Conservation (phyloP, 2,113 vertebrate genomes). For the Dermatemys mawii region DNA sequence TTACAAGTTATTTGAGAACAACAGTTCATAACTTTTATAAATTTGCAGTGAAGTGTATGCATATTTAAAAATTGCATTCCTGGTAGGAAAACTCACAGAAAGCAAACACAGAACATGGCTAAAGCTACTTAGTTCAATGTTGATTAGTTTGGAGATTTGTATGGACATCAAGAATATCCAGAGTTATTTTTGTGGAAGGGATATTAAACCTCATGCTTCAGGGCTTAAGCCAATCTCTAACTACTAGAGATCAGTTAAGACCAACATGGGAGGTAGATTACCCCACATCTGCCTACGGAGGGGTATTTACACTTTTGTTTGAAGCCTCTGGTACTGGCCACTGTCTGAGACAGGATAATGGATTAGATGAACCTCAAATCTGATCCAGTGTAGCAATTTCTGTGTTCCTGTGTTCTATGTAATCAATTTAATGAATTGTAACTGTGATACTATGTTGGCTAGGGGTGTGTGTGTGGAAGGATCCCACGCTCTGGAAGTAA, state of each 20-base stretch:
- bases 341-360: no score
- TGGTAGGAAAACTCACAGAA: neutral
- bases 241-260: no score
- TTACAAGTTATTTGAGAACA: neutral
- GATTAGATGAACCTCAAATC: no score
- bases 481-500: no score
- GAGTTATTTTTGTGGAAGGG: neutral
- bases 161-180: neutral
- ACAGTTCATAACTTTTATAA: neutral
- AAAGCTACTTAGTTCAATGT: neutral
- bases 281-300: no score
- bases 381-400: no score
- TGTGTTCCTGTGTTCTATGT: neutral
- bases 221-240: neutral
- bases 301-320: no score
- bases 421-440: neutral
- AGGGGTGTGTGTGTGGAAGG: no score
- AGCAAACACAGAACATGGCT: neutral
- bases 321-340: no score
- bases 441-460: no score
- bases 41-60: no score
- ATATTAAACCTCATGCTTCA: neutral
- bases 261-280: no score
- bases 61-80: neutral
- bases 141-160: neutral